A percentile compares a stretch with the other conserved stretches of the same genome.
phyloP scores from a whole-genome alignment of 2,888 invertebrate genomes.

The Vannuccia rotundouncinata region DNA sequence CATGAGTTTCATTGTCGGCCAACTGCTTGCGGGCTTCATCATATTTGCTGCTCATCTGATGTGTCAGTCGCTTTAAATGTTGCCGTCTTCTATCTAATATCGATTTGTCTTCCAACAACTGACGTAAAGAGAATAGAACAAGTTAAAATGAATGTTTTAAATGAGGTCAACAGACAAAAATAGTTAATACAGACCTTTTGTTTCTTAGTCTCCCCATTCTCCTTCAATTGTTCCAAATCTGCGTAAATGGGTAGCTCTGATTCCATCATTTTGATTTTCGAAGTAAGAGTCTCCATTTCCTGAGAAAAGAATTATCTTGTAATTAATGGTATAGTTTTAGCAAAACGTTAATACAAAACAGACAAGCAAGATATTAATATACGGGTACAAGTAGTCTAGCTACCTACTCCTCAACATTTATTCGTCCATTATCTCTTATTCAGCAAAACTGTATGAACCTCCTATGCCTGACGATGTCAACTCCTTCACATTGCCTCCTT shows the following conservation, averaged over 20 bases:
- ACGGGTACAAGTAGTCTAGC: too few species aligned
- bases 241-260: slow-evolving; percentile 63
- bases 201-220: slow-evolving; percentile 61
- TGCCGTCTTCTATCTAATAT: slow-evolving; percentile 50
- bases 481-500: too few species aligned
- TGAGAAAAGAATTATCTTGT: slow-evolving; percentile 44
- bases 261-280: slow-evolving; percentile 61
- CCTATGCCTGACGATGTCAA: too few species aligned
- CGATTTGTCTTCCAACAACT: slow-evolving; percentile 52
- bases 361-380: not conserved
- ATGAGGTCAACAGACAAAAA: not conserved
- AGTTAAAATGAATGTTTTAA: not conserved
- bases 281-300: slow-evolving; percentile 58
- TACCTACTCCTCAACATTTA: too few species aligned
- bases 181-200: slow-evolving; percentile 45
- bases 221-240: slow-evolving; percentile 60
- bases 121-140: slow-evolving; percentile 35
- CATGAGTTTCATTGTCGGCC: slow-evolving; percentile 65
- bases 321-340: too few species aligned
- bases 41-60: slow-evolving; percentile 48
- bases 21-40: slow-evolving; percentile 61
- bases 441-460: too few species aligned
- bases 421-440: too few species aligned
- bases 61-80: slow-evolving; percentile 49
- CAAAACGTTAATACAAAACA: not conserved